Evolutionary conservation across 2,888 invertebrate species (phyloP).

Genomic region (Agapetus fuscipes): DNA sequence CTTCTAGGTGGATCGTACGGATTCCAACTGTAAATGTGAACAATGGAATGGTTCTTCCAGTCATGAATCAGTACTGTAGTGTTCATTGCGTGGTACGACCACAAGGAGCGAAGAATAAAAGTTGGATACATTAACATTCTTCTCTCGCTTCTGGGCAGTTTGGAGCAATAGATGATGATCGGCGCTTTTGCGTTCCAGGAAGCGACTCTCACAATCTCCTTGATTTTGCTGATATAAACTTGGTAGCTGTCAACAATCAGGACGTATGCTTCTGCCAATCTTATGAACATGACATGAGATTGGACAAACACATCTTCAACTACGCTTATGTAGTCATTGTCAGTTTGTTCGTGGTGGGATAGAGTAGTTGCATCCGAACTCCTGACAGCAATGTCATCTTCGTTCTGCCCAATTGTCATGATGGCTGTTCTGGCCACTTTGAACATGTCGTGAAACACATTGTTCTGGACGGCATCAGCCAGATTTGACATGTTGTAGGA

Average conservation of each 20-base stretch:
- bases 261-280: slow-evolving; percentile 16
- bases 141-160: background rate
- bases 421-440: slow-evolving; percentile 5
- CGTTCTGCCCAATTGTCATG: slow-evolving; percentile 16
- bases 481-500: slow-evolving; percentile 6
- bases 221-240: slow-evolving; percentile 19
- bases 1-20: slow-evolving; percentile 20
- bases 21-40: slow-evolving; percentile 19
- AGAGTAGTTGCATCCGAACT: background rate
- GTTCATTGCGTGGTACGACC: slow-evolving; percentile 18
- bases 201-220: slow-evolving; percentile 13
- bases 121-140: slow-evolving; percentile 14
- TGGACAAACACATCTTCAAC: slow-evolving; percentile 16
- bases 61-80: slow-evolving; percentile 15
- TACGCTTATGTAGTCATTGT: slow-evolving; percentile 7
- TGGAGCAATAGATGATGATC: slow-evolving; percentile 15
- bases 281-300: slow-evolving; percentile 16
- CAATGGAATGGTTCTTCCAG: slow-evolving; percentile 11
- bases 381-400: slow-evolving; percentile 7
- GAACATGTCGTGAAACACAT: slow-evolving; percentile 5
- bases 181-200: slow-evolving; percentile 19
- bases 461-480: slow-evolving; percentile 12
- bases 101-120: slow-evolving; percentile 15
- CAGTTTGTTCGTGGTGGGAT: slow-evolving; percentile 1
- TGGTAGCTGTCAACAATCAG: slow-evolving; percentile 16